These are phyloP conservation scores for Atopsyche davidsoni DNA, from an alignment of 1,140 invertebrate species.

Conservation along the genomic window DNA sequence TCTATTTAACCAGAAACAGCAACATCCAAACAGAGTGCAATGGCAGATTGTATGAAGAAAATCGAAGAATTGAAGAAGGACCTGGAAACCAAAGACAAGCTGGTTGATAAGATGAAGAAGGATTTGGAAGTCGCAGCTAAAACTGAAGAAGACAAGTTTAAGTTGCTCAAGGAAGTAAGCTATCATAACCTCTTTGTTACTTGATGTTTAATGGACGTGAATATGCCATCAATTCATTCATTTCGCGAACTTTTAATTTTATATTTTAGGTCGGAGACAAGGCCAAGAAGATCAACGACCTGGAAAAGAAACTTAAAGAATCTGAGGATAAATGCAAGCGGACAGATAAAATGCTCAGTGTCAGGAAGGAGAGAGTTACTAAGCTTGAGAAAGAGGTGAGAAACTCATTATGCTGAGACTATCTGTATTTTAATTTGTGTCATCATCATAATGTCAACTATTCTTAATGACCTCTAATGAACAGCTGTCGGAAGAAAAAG, in stretches of 20 bases:
- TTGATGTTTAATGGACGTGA: slow-evolving; percentile 6
- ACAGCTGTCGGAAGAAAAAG: slow-evolving; percentile 55
- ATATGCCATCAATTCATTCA: too few relatives aligned
- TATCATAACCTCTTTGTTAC: slow-evolving; percentile 11
- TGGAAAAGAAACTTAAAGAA: slow-evolving; percentile 55
- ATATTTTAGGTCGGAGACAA: slow-evolving; percentile 49
- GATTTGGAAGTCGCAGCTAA: slow-evolving; percentile 46
- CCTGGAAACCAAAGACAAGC: slow-evolving; percentile 50
- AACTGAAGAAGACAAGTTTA: slow-evolving; percentile 47
- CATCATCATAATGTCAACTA: background rate
- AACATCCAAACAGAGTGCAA: slow-evolving; percentile 45
- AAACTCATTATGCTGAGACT: slow-evolving; percentile 17
- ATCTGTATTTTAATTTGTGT: slow-evolving; percentile 15
- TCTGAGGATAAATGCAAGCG: slow-evolving; percentile 56
- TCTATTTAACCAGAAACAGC: slow-evolving; percentile 47
- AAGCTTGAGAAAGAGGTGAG: slow-evolving; percentile 56
- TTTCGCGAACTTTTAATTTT: too few relatives aligned
- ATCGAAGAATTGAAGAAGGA: slow-evolving; percentile 51
- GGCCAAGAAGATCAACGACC: slow-evolving; percentile 50
- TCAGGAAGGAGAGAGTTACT: slow-evolving; percentile 54
- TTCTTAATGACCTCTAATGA: slow-evolving; percentile 10
- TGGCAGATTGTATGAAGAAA: slow-evolving; percentile 48
- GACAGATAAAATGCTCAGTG: slow-evolving; percentile 49
- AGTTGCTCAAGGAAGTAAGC: slow-evolving; percentile 46
- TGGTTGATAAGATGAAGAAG: slow-evolving; percentile 53